Evolutionary conservation across 2,888 invertebrate species (phyloP), one percentile per base, ranked within the genome.

Genomic region (Drosophila atroscutellata): DNA sequence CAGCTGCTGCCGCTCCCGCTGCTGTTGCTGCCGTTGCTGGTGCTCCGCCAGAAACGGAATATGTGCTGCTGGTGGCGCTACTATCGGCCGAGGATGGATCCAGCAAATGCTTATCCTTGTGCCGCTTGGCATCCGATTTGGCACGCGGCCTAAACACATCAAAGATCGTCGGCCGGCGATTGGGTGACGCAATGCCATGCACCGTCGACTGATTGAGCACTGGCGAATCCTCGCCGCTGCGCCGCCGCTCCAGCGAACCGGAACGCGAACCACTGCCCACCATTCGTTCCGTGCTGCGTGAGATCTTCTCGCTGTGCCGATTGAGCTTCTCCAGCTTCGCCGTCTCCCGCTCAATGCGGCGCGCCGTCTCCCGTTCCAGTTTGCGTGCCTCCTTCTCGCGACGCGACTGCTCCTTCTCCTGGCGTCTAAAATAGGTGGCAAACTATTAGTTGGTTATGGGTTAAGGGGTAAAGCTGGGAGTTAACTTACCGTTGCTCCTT

Each of bases 91-190:
- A 88, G 8, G 89, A 85, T 8, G 92, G 91, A 78, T 91, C 91
- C 57, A 91, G 73, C n/a, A 90, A 66, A 52, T 87, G 80, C 64
- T 91, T 87, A 18, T 91, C 91, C 70, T 92, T 92, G 28, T 91
- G 87, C 42, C 91, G 90, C 69, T 91, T 94, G 66, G 97, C 96
- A 93, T 97, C 96, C 37, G 96, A 96, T 92, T 96, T 96, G 78
- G 96, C 96, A 72, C 96, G 94, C 56, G 95, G 96, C 81, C 97
- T 94, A 91, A 97, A 97, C 47, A 97, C 96, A 92, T 97, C 97
- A 89, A 97, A 95, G 80, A 97, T 94, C 1, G 96, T 96, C 11
- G 96, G 96, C 70, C 96, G 94, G 26, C 96, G 95, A 83, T 95
- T 96, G 37, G 96, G 96, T 85, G 95, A 95, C 76, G 95, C 94